Percentiles rank a stretch among this genome's conserved stretches.
Conservation (phyloP, 2,113 vertebrate genomes). For the Plestiodon gilberti region DNA sequence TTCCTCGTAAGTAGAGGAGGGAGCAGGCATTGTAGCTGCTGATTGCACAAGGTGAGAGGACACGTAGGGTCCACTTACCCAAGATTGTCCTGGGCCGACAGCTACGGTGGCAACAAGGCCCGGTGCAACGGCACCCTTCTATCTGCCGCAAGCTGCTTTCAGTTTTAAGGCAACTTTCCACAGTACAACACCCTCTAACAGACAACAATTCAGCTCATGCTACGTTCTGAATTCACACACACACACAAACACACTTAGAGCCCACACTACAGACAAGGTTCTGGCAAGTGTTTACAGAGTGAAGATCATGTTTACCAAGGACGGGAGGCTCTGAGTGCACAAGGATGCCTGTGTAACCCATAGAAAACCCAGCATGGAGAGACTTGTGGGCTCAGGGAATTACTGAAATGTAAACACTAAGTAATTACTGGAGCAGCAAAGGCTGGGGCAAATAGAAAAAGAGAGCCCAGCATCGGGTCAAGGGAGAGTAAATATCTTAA, state of each 20-base stretch:
- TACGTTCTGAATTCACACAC: neutral
- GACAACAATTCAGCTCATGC: constrained; percentile 19
- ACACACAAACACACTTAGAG: no score
- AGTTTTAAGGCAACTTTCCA: constrained; percentile 19
- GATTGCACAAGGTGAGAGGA: neutral
- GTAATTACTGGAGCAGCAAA: constrained; percentile 25
- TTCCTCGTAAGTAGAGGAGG: constrained; percentile 33
- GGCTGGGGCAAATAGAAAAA: neutral
- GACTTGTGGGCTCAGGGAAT: constrained; percentile 6
- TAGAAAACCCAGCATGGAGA: constrained; percentile 28
- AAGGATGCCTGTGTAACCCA: neutral
- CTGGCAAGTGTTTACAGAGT: no score
- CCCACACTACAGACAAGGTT: no score
- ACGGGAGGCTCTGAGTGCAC: neutral
- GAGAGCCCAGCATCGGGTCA: constrained; percentile 3
- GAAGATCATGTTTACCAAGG: neutral
- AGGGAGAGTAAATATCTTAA: constrained; percentile 29
- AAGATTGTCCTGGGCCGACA: neutral
- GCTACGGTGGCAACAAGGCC: no score
- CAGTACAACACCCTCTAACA: constrained; percentile 28
- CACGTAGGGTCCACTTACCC: constrained; percentile 21
- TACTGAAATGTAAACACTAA: constrained; percentile 37
- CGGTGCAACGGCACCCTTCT: neutral
- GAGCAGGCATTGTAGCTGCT: constrained; percentile 24
- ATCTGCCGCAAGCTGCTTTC: neutral